These are phyloP conservation scores for Arctia plantaginis DNA, from an alignment of 2,888 invertebrate genomes.

Conservation along the genomic window DNA sequence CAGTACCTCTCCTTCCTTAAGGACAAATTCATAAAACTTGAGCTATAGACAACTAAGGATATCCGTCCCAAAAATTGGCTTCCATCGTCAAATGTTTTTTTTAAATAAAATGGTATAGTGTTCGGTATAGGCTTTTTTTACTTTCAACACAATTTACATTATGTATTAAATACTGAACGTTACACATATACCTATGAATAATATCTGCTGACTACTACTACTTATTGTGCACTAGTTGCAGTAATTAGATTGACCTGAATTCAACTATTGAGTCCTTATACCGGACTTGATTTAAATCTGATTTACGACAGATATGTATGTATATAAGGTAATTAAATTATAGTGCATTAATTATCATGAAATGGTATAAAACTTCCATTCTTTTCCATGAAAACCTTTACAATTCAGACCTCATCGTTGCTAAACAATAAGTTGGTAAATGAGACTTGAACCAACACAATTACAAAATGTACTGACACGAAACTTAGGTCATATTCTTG, in stretches of 20 bases:
- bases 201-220: not conserved
- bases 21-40: not conserved
- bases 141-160: not conserved
- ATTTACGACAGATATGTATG: conserved; percentile 3
- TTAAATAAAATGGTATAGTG: not conserved
- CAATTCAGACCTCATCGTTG: not conserved
- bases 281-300: not conserved
- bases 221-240: conserved; percentile 26
- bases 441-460: not conserved
- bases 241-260: conserved; percentile 52
- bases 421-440: not conserved
- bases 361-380: not conserved
- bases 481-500: not conserved
- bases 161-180: not conserved
- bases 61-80: not conserved
- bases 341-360: not conserved
- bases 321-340: not conserved
- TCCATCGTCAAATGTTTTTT: not conserved
- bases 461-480: not conserved
- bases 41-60: not conserved
- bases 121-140: not conserved
- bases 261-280: conserved; percentile 15
- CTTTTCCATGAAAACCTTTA: not conserved
- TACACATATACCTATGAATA: not conserved
- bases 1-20: not conserved